Conservation (phyloP, 92 coral and sea anemone genomes). For the Zoanthus sansibaricus region DNA sequence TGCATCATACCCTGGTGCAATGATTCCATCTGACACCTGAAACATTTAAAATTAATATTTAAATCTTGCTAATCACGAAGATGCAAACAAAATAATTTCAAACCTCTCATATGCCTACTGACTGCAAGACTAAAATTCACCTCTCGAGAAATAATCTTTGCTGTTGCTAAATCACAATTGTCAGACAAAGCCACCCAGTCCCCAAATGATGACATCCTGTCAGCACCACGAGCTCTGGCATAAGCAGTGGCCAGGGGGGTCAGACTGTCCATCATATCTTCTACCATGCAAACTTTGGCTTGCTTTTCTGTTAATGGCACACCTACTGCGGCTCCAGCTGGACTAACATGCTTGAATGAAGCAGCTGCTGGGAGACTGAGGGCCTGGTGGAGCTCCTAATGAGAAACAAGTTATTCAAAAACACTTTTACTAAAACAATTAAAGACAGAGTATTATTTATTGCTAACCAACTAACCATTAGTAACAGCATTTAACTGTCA, state of each 20-base stretch:
- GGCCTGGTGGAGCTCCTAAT: conserved; percentile 88
- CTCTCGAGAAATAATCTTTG: conserved; percentile 96
- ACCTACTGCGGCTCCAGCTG: conserved; percentile 99
- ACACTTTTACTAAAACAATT: background rate
- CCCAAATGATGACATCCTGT: conserved; percentile 99
- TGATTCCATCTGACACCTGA: conserved; percentile 97
- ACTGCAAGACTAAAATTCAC: conserved; percentile 30
- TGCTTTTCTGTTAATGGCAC: conserved; percentile 79
- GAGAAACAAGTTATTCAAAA: background rate
- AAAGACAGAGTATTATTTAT: no score
- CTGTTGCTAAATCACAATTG: conserved; percentile 90
- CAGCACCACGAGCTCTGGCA: conserved; percentile 99
- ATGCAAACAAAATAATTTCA: no score
- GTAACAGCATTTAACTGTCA: no score
- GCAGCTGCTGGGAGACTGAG: conserved; percentile 93
- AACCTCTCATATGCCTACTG: no score
- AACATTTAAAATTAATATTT: background rate
- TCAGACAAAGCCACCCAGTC: conserved; percentile 99
- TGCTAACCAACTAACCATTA: no score
- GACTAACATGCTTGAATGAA: conserved; percentile 98
- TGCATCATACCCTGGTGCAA: conserved; percentile 90
- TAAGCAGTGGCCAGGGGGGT: conserved; percentile 96
- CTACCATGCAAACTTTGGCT: conserved; percentile 98
- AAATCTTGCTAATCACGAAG: no score
- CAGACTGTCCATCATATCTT: conserved; percentile 87